phyloP scores from a whole-genome alignment of 2,888 invertebrate species.

The Drosophila monieri region DNA sequence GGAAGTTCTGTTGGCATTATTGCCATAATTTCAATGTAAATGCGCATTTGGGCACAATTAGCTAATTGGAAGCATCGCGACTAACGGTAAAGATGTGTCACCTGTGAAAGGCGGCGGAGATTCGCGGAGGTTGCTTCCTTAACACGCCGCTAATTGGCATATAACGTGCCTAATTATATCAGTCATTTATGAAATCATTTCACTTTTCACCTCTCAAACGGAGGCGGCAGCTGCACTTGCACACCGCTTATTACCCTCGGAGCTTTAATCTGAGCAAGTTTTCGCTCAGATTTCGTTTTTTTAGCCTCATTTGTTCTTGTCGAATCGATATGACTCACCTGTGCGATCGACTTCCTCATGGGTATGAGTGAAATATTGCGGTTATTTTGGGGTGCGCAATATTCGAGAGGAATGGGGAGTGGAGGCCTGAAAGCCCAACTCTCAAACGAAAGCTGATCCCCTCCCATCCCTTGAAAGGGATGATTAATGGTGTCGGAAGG shows the following conservation, averaged over 20 bases:
- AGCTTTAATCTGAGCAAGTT: constrained; percentile 26
- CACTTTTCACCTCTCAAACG: constrained; percentile 43
- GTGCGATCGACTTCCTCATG: constrained; percentile 37
- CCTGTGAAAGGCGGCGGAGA: constrained; percentile 50
- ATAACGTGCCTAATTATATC: constrained; percentile 73
- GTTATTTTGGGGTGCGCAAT: constrained; percentile 30
- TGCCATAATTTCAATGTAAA: constrained; percentile 52
- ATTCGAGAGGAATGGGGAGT: constrained; percentile 25
- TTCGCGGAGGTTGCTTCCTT: constrained; percentile 64
- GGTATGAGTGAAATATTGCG: constrained; percentile 36
- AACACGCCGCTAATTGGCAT: constrained; percentile 71
- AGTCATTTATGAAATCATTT: constrained; percentile 47
- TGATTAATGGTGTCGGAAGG: constrained; percentile 32
- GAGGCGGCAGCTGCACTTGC: constrained; percentile 6
- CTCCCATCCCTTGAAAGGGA: not conserved
- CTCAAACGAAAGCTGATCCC: constrained; percentile 26
- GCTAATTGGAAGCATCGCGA: constrained; percentile 55
- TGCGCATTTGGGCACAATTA: constrained; percentile 76
- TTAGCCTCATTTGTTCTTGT: constrained; percentile 33
- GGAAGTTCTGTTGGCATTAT: not conserved
- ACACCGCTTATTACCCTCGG: not conserved
- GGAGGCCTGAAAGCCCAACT: constrained; percentile 12
- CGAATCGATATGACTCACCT: constrained; percentile 30
- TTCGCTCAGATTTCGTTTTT: constrained; percentile 29
- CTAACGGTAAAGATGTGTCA: constrained; percentile 65